Evolutionary conservation across 2,888 invertebrate species (phyloP).

Genomic region (Yponomeuta sedellus): DNA sequence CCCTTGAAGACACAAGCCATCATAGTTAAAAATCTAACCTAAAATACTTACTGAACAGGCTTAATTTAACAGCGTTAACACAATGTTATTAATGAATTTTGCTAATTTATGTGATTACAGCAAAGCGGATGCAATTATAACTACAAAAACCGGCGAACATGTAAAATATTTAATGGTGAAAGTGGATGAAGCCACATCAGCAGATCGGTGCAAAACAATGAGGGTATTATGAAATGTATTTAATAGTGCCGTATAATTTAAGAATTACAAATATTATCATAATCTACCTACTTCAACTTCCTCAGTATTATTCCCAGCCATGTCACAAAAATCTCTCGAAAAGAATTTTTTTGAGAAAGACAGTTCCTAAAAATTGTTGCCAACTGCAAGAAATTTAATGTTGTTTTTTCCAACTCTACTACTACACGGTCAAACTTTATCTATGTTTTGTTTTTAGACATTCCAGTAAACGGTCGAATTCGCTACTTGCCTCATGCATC

Average conservation of each 20-base stretch:
- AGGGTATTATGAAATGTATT: constrained; percentile 27
- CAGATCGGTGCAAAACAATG: constrained; percentile 33
- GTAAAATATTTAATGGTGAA: constrained; percentile 66
- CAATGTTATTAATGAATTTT: constrained; percentile 4
- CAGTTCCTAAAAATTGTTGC: constrained; percentile 39
- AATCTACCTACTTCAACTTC: constrained; percentile 75
- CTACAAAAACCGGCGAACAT: constrained; percentile 36
- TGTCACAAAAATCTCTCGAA: constrained; percentile 68
- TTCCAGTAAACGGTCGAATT: not conserved
- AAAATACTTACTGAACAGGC: constrained; percentile 19
- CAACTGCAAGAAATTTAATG: constrained; percentile 22
- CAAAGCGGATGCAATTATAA: not conserved
- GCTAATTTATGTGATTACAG: constrained; percentile 7
- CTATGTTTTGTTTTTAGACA: too few species aligned
- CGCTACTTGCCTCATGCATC: not conserved
- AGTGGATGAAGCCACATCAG: constrained; percentile 70
- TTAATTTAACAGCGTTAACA: constrained; percentile 23
- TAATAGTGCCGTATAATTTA: constrained; percentile 24
- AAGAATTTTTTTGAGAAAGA: constrained; percentile 54
- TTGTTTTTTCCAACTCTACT: not conserved
- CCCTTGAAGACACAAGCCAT: constrained; percentile 69
- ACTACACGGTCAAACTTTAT: not conserved
- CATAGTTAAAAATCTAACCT: constrained; percentile 55
- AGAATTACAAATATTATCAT: constrained; percentile 25
- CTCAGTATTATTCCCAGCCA: constrained; percentile 78